These are phyloP conservation scores for Onthophagus taurus DNA, from an alignment of 1,140 invertebrate genomes.

Conservation along the genomic window DNA sequence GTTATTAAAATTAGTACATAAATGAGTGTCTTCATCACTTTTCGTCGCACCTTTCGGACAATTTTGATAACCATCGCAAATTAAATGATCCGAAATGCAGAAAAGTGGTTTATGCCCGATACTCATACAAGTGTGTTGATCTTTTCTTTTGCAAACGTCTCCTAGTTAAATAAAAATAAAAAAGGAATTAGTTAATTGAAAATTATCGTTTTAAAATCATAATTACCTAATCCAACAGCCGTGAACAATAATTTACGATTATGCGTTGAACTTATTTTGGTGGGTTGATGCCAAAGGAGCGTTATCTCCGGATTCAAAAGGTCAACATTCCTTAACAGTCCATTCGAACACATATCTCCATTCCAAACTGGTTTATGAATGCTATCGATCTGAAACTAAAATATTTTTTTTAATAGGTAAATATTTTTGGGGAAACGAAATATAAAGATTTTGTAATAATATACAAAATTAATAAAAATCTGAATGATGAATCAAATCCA, in stretches of 20 bases:
- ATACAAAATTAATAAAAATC: too few relatives aligned
- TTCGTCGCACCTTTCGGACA: slow-evolving; percentile 46
- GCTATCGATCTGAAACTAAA: slow-evolving; percentile 28
- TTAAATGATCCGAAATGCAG: slow-evolving; percentile 49
- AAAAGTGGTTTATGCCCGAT: slow-evolving; percentile 38
- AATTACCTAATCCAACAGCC: slow-evolving; percentile 28
- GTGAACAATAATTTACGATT: slow-evolving; percentile 26
- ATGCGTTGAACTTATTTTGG: slow-evolving; percentile 15
- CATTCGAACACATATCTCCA: slow-evolving; percentile 26
- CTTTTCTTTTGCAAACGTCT: slow-evolving; percentile 21
- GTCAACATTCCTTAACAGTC: slow-evolving; percentile 22
- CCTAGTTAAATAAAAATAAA: slow-evolving; percentile 5
- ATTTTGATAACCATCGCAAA: slow-evolving; percentile 50
- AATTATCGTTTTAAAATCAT: background rate
- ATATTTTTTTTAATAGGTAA: too few relatives aligned
- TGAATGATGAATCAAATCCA: too few relatives aligned
- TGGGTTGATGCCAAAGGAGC: slow-evolving; percentile 26
- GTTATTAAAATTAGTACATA: slow-evolving; percentile 39
- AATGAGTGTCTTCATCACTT: slow-evolving; percentile 41
- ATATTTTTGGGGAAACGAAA: too few relatives aligned
- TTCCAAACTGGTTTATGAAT: slow-evolving; percentile 24
- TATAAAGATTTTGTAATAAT: too few relatives aligned
- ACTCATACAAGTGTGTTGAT: slow-evolving; percentile 30
- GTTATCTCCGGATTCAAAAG: slow-evolving; percentile 24
- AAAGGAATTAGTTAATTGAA: too few relatives aligned